Percentiles rank a stretch among this genome's conserved stretches.
Conservation (phyloP, 1,140 invertebrate genomes). For the Microplitis mediator region DNA sequence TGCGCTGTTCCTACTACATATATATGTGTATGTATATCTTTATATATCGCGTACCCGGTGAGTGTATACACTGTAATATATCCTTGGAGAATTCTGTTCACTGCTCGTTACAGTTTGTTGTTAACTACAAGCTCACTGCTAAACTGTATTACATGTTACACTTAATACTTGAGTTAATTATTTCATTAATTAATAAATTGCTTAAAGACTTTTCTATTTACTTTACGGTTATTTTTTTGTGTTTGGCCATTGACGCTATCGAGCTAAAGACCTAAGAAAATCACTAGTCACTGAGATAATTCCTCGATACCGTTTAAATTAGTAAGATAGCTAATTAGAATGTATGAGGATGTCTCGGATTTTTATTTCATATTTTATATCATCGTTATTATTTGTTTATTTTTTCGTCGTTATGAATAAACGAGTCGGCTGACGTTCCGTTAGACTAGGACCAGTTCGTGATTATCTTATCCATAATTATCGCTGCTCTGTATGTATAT, state of each 20-base stretch:
- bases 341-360: slow-evolving; percentile 5
- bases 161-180: background rate
- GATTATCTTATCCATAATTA: slow-evolving; percentile 15
- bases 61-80: background rate
- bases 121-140: background rate
- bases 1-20: background rate
- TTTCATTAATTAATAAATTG: slow-evolving; percentile 21
- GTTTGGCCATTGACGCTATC: background rate
- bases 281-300: background rate
- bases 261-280: background rate
- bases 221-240: background rate
- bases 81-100: slow-evolving; percentile 18
- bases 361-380: background rate
- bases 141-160: background rate
- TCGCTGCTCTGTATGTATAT: background rate
- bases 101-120: slow-evolving; percentile 3
- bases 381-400: background rate
- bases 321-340: slow-evolving; percentile 26
- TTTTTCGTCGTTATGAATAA: background rate
- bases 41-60: background rate
- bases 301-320: slow-evolving; percentile 6
- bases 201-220: background rate
- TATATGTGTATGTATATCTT: too few species aligned
- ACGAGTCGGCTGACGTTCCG: background rate
- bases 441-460: slow-evolving; percentile 17